These are phyloP conservation scores for Cairina moschata DNA, from an alignment of 2,113 vertebrate genomes.

Conservation along the genomic window DNA sequence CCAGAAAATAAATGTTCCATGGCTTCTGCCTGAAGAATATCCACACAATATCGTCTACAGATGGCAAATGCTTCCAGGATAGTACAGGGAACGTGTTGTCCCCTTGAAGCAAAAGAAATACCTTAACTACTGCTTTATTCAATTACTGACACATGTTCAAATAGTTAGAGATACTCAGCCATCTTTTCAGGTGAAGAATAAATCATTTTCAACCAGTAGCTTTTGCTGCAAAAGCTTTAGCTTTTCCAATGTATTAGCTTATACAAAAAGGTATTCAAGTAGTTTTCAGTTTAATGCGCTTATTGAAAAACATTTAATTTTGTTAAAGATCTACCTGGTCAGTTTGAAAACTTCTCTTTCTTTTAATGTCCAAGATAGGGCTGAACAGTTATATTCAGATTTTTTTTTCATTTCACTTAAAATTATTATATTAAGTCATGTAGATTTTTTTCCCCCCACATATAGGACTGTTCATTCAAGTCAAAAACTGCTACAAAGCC, in stretches of 20 bases:
- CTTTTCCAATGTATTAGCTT: neutral
- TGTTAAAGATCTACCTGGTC: neutral
- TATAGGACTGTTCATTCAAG: neutral
- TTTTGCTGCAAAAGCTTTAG: neutral
- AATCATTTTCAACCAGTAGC: neutral
- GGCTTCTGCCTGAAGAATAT: neutral
- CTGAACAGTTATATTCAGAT: neutral
- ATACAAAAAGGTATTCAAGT: neutral
- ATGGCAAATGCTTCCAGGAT: neutral
- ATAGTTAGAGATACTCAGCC: neutral
- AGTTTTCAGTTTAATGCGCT: neutral
- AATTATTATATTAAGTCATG: neutral
- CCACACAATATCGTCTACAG: neutral
- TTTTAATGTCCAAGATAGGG: neutral
- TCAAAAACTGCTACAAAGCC: neutral
- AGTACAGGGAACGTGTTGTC: fast-evolving
- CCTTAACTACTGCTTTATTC: neutral
- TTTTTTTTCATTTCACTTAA: neutral
- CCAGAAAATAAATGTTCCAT: neutral
- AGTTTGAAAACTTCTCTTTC: neutral
- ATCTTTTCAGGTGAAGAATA: neutral
- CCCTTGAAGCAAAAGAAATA: neutral
- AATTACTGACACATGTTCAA: fast-evolving
- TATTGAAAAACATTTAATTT: neutral
- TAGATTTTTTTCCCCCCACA: neutral